A percentile compares a stretch with the other conserved stretches of the same genome.
These are phyloP conservation scores for Corythaixoides concolor DNA, from an alignment of 2,113 vertebrate species.

Conservation along the genomic window DNA sequence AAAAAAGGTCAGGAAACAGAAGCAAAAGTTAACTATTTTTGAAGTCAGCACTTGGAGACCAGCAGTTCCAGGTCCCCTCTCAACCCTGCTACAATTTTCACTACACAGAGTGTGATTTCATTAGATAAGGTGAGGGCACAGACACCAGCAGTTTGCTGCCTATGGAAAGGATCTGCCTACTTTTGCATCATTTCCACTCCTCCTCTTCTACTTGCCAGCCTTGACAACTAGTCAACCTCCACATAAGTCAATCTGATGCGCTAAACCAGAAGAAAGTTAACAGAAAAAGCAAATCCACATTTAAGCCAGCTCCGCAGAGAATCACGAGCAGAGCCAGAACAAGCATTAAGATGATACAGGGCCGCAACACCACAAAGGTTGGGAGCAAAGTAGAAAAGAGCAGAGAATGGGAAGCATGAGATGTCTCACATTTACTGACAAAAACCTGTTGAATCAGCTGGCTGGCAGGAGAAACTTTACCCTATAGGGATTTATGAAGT, in stretches of 20 bases:
- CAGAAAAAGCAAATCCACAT: background rate
- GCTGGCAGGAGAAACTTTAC: fast-evolving
- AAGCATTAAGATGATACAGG: background rate
- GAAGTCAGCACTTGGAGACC: background rate
- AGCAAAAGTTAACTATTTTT: background rate
- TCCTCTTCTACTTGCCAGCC: background rate
- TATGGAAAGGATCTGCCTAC: background rate
- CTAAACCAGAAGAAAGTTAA: background rate
- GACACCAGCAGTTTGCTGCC: background rate
- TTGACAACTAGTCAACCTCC: background rate
- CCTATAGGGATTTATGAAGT: background rate
- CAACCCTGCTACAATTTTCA: background rate
- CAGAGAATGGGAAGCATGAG: background rate
- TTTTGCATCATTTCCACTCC: background rate
- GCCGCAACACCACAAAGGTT: fast-evolving
- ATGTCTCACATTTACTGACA: background rate
- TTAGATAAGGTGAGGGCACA: background rate
- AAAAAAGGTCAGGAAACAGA: background rate
- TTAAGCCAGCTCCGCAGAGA: background rate
- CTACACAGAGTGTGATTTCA: background rate
- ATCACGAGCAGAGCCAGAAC: background rate
- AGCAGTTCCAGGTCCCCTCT: background rate
- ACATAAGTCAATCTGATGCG: background rate
- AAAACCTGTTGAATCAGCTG: background rate
- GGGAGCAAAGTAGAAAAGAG: background rate